These are phyloP conservation scores for Borostomias antarcticus DNA, from an alignment of 2,797 vertebrate genomes.

Conservation along the genomic window DNA sequence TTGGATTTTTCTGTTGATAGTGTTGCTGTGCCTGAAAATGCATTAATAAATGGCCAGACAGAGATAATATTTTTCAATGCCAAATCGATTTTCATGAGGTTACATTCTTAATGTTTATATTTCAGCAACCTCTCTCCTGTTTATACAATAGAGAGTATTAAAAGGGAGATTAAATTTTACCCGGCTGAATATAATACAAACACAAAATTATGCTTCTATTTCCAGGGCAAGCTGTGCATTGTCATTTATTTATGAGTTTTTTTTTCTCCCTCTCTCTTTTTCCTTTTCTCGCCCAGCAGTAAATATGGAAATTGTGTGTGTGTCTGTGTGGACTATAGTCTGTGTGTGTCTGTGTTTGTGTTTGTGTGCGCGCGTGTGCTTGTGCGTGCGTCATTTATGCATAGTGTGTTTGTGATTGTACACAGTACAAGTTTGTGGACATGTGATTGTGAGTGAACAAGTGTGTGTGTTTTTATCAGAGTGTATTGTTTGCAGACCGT, in stretches of 20 bases:
- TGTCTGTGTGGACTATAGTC: slow-evolving; percentile 84
- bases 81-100: slow-evolving; percentile 91
- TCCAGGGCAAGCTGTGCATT: slow-evolving; percentile 86
- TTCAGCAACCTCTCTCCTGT: slow-evolving; percentile 80
- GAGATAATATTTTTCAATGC: slow-evolving; percentile 84
- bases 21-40: slow-evolving; percentile 64
- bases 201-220: slow-evolving; percentile 93
- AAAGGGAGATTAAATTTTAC: slow-evolving; percentile 95
- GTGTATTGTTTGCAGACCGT: slow-evolving; percentile 54
- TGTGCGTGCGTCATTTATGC: slow-evolving; percentile 55
- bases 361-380: slow-evolving; percentile 10
- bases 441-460: background rate
- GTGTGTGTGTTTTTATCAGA: slow-evolving; percentile 47
- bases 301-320: slow-evolving; percentile 95
- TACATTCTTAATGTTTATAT: slow-evolving; percentile 85
- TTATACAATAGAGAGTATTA: slow-evolving; percentile 89
- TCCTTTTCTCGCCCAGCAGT: slow-evolving; percentile 80
- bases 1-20: slow-evolving; percentile 63
- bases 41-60: slow-evolving; percentile 77
- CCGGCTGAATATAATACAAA: slow-evolving; percentile 90
- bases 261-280: slow-evolving; percentile 65
- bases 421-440: background rate
- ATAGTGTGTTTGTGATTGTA: background rate
- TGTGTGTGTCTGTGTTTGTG: slow-evolving; percentile 54
- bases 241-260: slow-evolving; percentile 97